A percentile compares a stretch with the other conserved stretches of the same genome.
Conservation (phyloP, 2,113 vertebrate species). For the Indicator maculatus region DNA sequence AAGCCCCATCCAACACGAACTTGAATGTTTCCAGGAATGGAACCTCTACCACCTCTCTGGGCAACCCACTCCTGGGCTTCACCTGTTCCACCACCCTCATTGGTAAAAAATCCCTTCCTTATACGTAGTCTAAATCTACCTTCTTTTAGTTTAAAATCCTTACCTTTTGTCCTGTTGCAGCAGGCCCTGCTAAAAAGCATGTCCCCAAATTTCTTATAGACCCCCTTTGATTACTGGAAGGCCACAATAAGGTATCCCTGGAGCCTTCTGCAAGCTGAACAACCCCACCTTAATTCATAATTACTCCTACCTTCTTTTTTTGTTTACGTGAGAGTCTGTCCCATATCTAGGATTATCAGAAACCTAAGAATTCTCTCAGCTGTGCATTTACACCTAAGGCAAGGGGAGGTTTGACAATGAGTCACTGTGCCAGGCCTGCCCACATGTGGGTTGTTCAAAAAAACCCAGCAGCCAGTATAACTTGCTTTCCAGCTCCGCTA, state of each 20-base stretch:
- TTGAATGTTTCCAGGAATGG: not conserved
- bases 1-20: not conserved
- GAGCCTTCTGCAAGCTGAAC: not conserved
- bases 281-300: not conserved
- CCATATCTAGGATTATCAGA: not conserved
- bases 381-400: not conserved
- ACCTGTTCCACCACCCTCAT: not conserved
- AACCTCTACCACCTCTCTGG: not conserved
- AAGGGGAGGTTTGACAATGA: not conserved
- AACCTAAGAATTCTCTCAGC: not conserved
- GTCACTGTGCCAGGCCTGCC: not conserved
- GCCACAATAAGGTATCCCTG: rapidly evolving
- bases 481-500: not conserved
- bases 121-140: not conserved
- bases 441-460: not conserved
- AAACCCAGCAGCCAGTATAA: not conserved
- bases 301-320: not conserved
- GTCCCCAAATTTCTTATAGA: not conserved
- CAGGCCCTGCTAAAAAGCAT: not conserved
- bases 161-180: rapidly evolving
- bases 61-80: not conserved
- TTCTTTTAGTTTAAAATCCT: not conserved
- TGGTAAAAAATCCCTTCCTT: not conserved
- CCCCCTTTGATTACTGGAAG: not conserved
- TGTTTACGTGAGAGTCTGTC: not conserved